Evolutionary conservation across 2,888 invertebrate genomes (phyloP), one percentile per base, ranked within the genome.

Genomic region (Prosopocoilus inquinatus): DNA sequence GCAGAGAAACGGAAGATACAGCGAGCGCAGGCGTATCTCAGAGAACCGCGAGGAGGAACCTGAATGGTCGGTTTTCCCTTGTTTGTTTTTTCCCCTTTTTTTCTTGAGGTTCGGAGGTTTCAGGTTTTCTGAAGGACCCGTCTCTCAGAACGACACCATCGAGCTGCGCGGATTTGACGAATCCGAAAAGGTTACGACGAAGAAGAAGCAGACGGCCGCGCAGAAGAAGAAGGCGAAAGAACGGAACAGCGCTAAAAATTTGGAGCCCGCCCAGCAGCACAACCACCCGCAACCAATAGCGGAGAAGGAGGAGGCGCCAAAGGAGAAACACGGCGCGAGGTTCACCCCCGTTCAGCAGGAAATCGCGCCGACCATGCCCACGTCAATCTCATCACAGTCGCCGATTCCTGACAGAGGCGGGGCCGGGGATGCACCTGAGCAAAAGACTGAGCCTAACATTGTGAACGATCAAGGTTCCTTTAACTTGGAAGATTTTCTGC

Each of bases 101-200:
- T 7, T 28, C 20, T 28, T 28, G 20, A 28, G 20, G n/a, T n/a
- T 28, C 20, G 20, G 20, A 28, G 20, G 5, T 28, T 28, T 3
- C 66, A 80, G 81, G 86, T 90, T 88, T 71, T 90, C 89, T 68
- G 88, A 88, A 57, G 96, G 95, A 43, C 96, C 96, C 44, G 89
- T 90, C 58, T 94, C 94, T 58, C 91, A 94, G 73, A 80, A 88
- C 70, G 96, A 96, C 69, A 94, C 92, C 35, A 96, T 96, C 67
- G 96, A 96, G 76, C 80, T 96, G 66, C 87, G 90, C 46, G 96
- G 96, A 12, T 96, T 96, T 78, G 94, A 96, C 67, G 84, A 86
- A 0, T 78, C 75, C 35, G 77, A 79, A 38, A 77, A 59, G 50
- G 57, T 55, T 47, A 47, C 49, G 46, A 48, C 36, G 1, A 71